These are phyloP conservation scores for Urocyon cinereoargenteus DNA, from an alignment of 2,797 vertebrate genomes.

Conservation along the genomic window DNA sequence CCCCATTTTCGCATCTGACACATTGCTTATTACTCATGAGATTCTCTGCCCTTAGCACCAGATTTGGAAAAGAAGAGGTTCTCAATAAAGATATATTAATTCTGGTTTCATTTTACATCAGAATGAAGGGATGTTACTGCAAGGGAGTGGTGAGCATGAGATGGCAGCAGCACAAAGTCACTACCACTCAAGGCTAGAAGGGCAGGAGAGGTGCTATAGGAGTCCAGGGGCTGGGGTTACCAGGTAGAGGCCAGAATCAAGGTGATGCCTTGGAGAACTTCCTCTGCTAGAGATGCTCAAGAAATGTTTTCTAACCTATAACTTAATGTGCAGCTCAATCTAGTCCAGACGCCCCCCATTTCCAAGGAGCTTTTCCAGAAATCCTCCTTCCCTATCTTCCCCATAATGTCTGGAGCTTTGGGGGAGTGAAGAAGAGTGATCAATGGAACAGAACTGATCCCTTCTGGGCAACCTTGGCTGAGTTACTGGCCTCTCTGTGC, in stretches of 20 bases:
- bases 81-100: neutral
- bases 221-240: neutral
- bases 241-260: neutral
- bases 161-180: neutral
- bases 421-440: neutral
- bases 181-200: neutral
- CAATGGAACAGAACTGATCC: neutral
- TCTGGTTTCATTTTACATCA: neutral
- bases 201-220: neutral
- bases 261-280: neutral
- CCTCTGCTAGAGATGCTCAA: neutral
- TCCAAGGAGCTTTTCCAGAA: slow-evolving; percentile 5
- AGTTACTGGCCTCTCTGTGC: neutral
- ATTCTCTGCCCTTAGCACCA: neutral
- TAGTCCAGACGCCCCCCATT: neutral
- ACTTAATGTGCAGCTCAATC: neutral
- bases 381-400: neutral
- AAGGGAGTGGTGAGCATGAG: neutral
- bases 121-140: neutral
- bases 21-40: neutral
- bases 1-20: neutral
- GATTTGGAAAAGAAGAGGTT: neutral
- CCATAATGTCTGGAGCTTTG: neutral
- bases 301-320: neutral
- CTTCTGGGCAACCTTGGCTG: neutral